phyloP scores from a whole-genome alignment of 2,888 invertebrate species.

The Penaeus monodon region DNA sequence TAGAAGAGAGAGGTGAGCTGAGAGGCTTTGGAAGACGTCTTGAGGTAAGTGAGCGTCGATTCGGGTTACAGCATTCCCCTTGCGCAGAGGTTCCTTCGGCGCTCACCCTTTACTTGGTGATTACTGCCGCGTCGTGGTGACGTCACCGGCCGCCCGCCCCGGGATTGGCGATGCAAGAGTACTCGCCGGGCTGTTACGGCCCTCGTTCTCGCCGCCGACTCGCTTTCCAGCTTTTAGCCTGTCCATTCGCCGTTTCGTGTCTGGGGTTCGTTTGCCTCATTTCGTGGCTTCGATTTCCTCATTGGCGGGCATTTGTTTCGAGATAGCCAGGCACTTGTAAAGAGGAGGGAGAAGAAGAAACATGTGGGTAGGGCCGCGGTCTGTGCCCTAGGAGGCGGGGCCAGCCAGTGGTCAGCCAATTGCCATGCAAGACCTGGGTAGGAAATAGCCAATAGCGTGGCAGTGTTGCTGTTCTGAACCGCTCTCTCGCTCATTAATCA shows the following conservation, averaged over 20 bases:
- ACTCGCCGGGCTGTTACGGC: background rate
- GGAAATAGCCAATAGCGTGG: slow-evolving; percentile 24
- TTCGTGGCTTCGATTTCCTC: too few species aligned
- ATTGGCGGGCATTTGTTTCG: background rate
- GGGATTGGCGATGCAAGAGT: background rate
- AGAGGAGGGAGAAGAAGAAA: too few species aligned
- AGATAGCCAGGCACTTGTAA: too few species aligned
- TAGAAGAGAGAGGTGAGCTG: too few species aligned
- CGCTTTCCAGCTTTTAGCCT: background rate
- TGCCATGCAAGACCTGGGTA: slow-evolving; percentile 8
- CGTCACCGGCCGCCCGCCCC: background rate
- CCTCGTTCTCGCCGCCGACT: background rate
- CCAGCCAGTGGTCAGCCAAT: slow-evolving; percentile 15
- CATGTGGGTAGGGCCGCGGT: slow-evolving; percentile 11
- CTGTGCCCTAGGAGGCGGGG: slow-evolving; percentile 21
- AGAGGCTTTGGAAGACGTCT: too few species aligned
- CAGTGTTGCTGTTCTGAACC: slow-evolving; percentile 17
- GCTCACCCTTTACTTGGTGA: background rate
- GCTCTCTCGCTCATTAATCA: slow-evolving; percentile 6
- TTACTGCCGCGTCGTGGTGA: slow-evolving; percentile 16
- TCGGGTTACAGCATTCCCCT: too few species aligned
- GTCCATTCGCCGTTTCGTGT: too few species aligned
- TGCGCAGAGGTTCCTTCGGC: too few species aligned
- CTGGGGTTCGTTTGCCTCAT: background rate
- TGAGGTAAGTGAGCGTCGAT: too few species aligned